Percentiles rank a stretch among this genome's conserved stretches.
Evolutionary conservation across 2,113 vertebrate genomes (phyloP).

Genomic region (Istiophorus platypterus): DNA sequence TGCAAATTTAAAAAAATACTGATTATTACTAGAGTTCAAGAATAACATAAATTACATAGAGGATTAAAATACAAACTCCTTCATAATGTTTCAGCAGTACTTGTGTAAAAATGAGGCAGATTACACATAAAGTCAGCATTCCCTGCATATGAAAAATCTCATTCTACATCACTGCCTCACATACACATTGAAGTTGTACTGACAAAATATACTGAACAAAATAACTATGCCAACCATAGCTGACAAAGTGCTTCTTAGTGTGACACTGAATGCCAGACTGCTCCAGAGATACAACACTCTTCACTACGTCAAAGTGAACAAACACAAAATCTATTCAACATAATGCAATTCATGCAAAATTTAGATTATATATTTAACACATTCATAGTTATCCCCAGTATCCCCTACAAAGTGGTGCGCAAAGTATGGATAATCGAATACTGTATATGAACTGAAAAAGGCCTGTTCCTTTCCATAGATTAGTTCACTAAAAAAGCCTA

Average conservation of each 20-base stretch:
- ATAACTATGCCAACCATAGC: background rate
- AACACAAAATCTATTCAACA: background rate
- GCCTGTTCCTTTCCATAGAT: background rate
- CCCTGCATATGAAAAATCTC: background rate
- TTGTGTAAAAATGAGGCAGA: background rate
- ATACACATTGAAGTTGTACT: background rate
- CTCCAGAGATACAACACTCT: background rate
- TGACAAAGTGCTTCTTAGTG: background rate
- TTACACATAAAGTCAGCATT: background rate
- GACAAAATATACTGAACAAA: background rate
- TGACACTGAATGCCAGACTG: background rate
- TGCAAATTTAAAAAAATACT: background rate
- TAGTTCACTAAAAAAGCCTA: background rate
- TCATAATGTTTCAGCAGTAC: background rate
- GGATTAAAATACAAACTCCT: background rate
- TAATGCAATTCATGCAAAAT: background rate
- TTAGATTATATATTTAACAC: background rate
- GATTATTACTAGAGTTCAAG: background rate
- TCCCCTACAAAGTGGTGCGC: background rate
- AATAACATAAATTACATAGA: background rate
- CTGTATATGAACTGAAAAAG: background rate
- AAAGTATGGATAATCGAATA: background rate
- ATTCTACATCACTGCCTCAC: background rate
- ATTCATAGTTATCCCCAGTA: background rate
- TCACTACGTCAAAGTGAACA: background rate